These are phyloP conservation scores for Emmelina monodactyla DNA, from an alignment of 2,888 invertebrate species.

Conservation along the genomic window DNA sequence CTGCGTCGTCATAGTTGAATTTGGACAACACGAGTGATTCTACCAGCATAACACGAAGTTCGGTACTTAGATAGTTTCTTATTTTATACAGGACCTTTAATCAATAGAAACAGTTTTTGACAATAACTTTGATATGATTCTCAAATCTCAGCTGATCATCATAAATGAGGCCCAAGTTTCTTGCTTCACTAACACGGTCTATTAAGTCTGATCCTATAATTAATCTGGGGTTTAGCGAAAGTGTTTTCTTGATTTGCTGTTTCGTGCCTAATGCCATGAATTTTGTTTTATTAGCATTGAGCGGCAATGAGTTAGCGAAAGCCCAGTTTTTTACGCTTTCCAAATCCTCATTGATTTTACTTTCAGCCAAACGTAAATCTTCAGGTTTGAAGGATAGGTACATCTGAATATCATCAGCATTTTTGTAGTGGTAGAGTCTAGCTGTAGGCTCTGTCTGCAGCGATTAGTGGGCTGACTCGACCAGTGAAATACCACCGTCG, in stretches of 20 bases:
- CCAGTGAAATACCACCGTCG: too few species aligned
- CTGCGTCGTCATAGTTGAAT: conserved; percentile 3
- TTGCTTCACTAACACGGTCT: not conserved
- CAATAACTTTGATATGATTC: conserved; percentile 1
- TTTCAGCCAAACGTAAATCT: not conserved
- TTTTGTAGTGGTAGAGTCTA: not conserved
- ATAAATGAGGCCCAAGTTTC: conserved; percentile 6
- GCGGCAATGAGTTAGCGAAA: not conserved
- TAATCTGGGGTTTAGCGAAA: not conserved
- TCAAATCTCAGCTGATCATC: conserved; percentile 5
- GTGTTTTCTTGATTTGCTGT: not conserved
- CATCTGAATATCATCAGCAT: conserved; percentile 2
- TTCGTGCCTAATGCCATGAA: conserved; percentile 1
- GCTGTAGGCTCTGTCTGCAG: too few species aligned
- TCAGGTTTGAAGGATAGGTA: not conserved
- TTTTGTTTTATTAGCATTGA: conserved; percentile 3
- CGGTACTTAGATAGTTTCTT: not conserved
- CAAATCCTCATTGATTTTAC: conserved; percentile 1
- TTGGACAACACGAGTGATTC: conserved; percentile 7
- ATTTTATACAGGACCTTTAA: conserved; percentile 7
- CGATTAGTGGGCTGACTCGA: too few species aligned
- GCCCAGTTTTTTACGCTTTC: not conserved
- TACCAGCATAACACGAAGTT: conserved; percentile 3
- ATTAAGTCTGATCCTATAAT: not conserved
- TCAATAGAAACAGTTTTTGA: conserved; percentile 6